Evolutionary conservation across 1,140 invertebrate genomes (phyloP).

Genomic region (Druon quercuslanigerum): DNA sequence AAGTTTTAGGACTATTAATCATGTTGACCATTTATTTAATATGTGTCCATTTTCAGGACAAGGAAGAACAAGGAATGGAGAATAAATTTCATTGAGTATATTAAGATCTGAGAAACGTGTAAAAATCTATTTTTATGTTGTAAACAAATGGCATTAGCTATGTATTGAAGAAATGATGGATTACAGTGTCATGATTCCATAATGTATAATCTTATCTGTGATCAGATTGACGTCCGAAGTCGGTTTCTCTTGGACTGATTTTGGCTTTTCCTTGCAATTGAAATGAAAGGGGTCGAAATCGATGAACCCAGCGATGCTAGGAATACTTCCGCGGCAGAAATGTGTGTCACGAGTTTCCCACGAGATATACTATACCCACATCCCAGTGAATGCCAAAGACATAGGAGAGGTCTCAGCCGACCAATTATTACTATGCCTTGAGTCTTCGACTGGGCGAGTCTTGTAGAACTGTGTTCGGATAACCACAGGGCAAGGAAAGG

Average conservation of each 20-base stretch:
- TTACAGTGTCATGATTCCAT: no score
- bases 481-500: slow-evolving; percentile 16
- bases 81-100: not conserved
- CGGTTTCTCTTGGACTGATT: slow-evolving; percentile 4
- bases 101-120: not conserved
- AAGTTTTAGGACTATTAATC: not conserved
- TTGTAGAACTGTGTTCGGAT: not conserved
- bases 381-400: slow-evolving; percentile 48
- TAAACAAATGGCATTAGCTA: not conserved
- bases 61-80: no score
- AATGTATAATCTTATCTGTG: not conserved
- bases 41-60: not conserved
- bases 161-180: not conserved
- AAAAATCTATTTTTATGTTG: not conserved
- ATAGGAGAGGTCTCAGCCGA: slow-evolving; percentile 54
- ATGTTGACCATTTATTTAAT: not conserved
- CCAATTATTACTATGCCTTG: slow-evolving; percentile 52
- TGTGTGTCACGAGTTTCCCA: slow-evolving; percentile 68
- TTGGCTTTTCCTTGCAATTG: not conserved
- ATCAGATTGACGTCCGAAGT: not conserved
- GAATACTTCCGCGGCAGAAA: slow-evolving; percentile 55
- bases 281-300: slow-evolving; percentile 7
- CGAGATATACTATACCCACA: slow-evolving; percentile 50
- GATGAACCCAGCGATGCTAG: slow-evolving; percentile 17
- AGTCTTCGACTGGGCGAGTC: not conserved